Evolutionary conservation across 2,797 vertebrate genomes (phyloP).

Genomic region (Manis javanica): DNA sequence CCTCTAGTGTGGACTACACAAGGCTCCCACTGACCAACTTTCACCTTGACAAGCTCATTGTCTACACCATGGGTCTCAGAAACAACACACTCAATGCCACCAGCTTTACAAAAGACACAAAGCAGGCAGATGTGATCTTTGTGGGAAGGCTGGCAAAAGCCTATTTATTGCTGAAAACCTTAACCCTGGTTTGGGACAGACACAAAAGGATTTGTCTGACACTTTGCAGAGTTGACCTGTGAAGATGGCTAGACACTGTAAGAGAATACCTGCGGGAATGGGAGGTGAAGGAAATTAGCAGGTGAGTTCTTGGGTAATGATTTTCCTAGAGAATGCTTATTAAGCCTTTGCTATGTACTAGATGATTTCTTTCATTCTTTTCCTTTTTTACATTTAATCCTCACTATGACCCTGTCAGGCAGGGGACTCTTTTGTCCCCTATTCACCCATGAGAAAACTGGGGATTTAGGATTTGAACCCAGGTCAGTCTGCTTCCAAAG

Average conservation of each 20-base stretch:
- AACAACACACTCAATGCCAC: neutral
- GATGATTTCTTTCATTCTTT: neutral
- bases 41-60: neutral
- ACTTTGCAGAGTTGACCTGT: neutral
- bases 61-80: neutral
- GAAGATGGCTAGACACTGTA: neutral
- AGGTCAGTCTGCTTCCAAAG: neutral
- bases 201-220: neutral
- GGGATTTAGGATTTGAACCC: neutral
- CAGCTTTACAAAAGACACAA: neutral
- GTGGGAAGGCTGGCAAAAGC: neutral
- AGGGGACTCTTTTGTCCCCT: neutral
- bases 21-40: neutral
- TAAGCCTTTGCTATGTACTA: neutral
- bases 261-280: too few species aligned
- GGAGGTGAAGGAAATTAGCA: neutral
- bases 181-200: neutral
- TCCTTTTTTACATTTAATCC: neutral
- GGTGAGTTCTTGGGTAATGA: neutral
- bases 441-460: neutral
- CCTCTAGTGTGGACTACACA: neutral
- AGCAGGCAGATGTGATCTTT: neutral
- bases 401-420: neutral
- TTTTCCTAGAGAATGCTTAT: neutral
- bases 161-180: neutral